Evolutionary conservation across 2,797 vertebrate genomes (phyloP).

Genomic region (Sylvia borin): DNA sequence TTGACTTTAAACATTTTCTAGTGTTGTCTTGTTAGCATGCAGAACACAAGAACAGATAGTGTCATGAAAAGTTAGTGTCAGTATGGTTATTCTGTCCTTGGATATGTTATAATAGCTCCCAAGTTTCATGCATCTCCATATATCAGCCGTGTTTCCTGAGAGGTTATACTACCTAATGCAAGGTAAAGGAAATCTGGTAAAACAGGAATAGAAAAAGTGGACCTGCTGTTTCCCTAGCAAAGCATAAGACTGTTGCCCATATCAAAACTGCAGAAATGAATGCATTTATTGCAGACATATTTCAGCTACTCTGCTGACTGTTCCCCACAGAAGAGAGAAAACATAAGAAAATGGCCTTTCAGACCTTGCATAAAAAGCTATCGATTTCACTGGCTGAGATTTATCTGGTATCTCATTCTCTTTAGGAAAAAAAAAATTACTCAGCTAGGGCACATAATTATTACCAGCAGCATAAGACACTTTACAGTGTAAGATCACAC

Average conservation of each 20-base stretch:
- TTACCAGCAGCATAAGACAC: not conserved
- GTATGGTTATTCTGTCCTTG: not conserved
- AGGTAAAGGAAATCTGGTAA: not conserved
- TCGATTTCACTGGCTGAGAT: not conserved
- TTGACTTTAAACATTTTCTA: not conserved
- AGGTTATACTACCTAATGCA: not conserved
- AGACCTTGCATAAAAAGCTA: not conserved
- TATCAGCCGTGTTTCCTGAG: not conserved
- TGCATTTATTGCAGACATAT: not conserved
- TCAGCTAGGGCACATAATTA: not conserved
- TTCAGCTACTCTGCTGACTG: not conserved
- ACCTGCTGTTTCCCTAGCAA: not conserved
- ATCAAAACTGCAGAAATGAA: not conserved
- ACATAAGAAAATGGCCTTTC: not conserved
- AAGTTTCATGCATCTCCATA: not conserved
- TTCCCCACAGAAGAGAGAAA: not conserved
- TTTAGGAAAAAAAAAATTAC: not conserved
- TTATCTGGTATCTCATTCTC: not conserved
- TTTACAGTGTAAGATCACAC: not conserved
- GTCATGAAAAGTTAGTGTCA: not conserved
- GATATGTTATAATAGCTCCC: not conserved
- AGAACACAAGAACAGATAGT: accelerated
- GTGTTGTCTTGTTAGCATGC: not conserved
- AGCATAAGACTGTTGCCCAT: not conserved
- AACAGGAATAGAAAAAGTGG: not conserved